A percentile compares a stretch with the other conserved stretches of the same genome.
Evolutionary conservation across 2,113 vertebrate species (phyloP).

Genomic region (Gadus chalcogrammus): DNA sequence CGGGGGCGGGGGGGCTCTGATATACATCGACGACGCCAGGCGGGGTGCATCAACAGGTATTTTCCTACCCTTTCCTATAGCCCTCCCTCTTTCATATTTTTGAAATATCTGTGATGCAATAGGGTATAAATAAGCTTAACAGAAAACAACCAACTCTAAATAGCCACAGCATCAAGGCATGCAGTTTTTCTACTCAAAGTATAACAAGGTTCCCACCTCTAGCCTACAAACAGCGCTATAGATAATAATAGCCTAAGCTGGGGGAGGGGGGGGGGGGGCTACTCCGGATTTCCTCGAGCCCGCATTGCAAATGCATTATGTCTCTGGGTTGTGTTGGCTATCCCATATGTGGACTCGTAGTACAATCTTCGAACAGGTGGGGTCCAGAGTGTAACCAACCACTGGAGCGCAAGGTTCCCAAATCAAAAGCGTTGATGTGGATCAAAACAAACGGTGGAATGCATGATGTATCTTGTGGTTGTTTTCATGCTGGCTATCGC

Average conservation of each 20-base stretch:
- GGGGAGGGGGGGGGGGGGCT: too few species aligned
- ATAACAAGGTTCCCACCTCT: slow-evolving; percentile 34
- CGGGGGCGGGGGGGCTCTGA: slow-evolving; percentile 29
- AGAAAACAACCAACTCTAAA: slow-evolving; percentile 37
- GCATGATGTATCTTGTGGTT: too few species aligned
- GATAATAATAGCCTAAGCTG: too few species aligned
- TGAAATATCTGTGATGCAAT: slow-evolving; percentile 25
- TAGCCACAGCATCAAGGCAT: slow-evolving; percentile 51
- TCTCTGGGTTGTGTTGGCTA: too few species aligned
- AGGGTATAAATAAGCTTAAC: slow-evolving; percentile 38
- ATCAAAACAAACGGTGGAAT: too few species aligned
- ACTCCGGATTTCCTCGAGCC: neutral
- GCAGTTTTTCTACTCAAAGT: slow-evolving; percentile 45
- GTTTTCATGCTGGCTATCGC: slow-evolving; percentile 38
- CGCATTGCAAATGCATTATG: neutral
- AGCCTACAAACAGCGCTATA: slow-evolving; percentile 46
- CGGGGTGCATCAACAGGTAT: slow-evolving; percentile 58
- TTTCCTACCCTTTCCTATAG: slow-evolving; percentile 46
- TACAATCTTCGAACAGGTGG: too few species aligned
- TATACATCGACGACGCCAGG: slow-evolving; percentile 3
- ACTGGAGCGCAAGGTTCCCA: slow-evolving; percentile 36
- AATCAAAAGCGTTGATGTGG: neutral
- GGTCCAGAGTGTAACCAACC: slow-evolving; percentile 8
- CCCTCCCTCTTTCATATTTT: slow-evolving; percentile 36
- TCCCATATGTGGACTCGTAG: too few species aligned